Conservation (phyloP, 2,888 invertebrate species). For the Oxytorus armatus region DNA sequence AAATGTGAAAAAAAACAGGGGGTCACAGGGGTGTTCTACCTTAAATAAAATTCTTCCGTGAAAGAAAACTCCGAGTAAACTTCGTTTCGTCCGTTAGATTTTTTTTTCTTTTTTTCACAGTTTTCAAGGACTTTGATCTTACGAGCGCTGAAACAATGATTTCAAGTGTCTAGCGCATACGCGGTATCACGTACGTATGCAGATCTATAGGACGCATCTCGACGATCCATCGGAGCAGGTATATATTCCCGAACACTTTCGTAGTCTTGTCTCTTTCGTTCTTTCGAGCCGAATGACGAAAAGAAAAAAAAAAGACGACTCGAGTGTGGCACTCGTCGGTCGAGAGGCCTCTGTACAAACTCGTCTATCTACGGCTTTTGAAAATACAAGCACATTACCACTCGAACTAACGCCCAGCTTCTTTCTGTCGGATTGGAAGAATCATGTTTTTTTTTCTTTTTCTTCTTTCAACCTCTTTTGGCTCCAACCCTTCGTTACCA, state of each 20-base stretch:
- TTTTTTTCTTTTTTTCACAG: too few species aligned
- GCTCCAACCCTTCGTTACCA: conserved; percentile 5
- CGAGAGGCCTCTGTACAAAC: conserved; percentile 44
- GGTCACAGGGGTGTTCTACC: too few species aligned
- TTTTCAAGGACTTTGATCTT: too few species aligned
- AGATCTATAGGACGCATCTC: conserved; percentile 26
- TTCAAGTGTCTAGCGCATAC: too few species aligned
- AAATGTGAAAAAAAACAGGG: too few species aligned
- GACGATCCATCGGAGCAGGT: not conserved
- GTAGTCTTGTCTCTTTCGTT: conserved; percentile 5
- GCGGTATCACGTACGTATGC: too few species aligned
- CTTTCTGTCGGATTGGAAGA: conserved; percentile 42
- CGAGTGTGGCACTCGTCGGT: conserved; percentile 43
- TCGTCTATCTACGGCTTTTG: conserved; percentile 47
- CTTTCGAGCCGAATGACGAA: not conserved
- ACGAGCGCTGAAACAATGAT: too few species aligned
- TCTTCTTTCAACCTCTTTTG: not conserved
- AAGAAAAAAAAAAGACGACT: conserved; percentile 33
- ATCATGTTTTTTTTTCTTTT: conserved; percentile 18
- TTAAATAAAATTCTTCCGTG: too few species aligned
- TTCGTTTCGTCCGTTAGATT: too few species aligned
- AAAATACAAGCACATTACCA: conserved; percentile 61
- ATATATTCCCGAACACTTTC: not conserved
- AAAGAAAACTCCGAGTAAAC: too few species aligned
- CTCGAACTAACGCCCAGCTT: conserved; percentile 31